Evolutionary conservation across 2,888 invertebrate species (phyloP).

Genomic region (Carterocephalus palaemon): DNA sequence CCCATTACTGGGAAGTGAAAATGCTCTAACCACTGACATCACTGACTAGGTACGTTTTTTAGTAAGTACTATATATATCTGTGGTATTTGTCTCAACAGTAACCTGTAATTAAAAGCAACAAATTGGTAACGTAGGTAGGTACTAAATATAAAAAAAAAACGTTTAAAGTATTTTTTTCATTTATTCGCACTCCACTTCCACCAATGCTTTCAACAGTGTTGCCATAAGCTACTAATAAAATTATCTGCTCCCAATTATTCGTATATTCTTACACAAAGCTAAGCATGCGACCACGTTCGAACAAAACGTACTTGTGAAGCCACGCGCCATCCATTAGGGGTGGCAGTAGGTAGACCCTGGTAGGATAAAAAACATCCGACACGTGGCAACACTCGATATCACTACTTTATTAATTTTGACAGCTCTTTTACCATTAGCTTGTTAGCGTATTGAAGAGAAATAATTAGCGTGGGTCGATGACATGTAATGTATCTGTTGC

Average conservation of each 20-base stretch:
- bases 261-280: constrained; percentile 12
- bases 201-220: neutral
- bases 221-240: constrained; percentile 16
- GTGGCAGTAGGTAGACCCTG: constrained; percentile 39
- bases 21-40: too few species aligned
- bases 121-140: too few species aligned
- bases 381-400: constrained; percentile 69
- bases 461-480: constrained; percentile 36
- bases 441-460: constrained; percentile 45
- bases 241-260: constrained; percentile 18
- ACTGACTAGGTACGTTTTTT: too few species aligned
- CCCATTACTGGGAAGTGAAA: too few species aligned
- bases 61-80: too few species aligned
- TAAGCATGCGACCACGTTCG: constrained; percentile 22
- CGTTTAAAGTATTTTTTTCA: too few species aligned
- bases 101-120: too few species aligned
- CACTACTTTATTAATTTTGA: constrained; percentile 65
- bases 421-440: constrained; percentile 54
- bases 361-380: constrained; percentile 34
- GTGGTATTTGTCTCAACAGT: too few species aligned
- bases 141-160: too few species aligned
- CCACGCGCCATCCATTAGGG: constrained; percentile 67
- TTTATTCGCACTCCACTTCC: too few species aligned
- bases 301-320: constrained; percentile 55
- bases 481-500: constrained; percentile 18